Percentiles rank a stretch among this genome's conserved stretches.
Evolutionary conservation across 2,797 vertebrate genomes (phyloP).

Genomic region (Tamandua tetradactyla): DNA sequence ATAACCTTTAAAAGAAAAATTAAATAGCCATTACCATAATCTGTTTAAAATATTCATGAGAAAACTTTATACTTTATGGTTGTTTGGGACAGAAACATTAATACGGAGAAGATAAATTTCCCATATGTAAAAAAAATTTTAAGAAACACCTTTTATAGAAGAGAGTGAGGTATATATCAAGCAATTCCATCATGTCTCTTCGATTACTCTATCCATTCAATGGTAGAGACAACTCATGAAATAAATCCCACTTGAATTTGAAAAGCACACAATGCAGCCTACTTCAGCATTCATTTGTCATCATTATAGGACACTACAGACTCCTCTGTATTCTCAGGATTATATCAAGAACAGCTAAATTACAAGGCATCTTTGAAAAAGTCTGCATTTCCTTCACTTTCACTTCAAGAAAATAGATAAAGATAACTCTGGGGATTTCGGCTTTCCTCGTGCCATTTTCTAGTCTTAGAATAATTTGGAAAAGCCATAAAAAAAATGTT

Average conservation of each 20-base stretch:
- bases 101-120: conserved; percentile 49
- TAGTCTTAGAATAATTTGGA: not conserved
- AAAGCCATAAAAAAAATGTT: conserved; percentile 47
- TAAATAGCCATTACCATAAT: not conserved
- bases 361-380: conserved; percentile 14
- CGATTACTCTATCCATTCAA: not conserved
- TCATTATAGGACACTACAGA: not conserved
- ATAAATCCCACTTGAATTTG: not conserved
- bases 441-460: not conserved
- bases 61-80: not conserved
- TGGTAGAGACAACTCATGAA: not conserved
- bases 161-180: not conserved
- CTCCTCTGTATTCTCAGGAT: conserved; percentile 14
- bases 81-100: conserved; percentile 12
- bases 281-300: not conserved
- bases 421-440: not conserved
- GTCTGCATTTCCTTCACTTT: not conserved
- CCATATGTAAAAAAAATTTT: conserved; percentile 5
- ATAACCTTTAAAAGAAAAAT: not conserved
- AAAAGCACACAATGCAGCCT: not conserved
- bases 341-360: not conserved
- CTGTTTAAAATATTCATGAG: not conserved
- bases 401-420: not conserved
- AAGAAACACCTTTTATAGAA: conserved; percentile 38
- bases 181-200: conserved; percentile 37